phyloP scores from a whole-genome alignment of 1,140 invertebrate genomes.

The Harpegnathos saltator region DNA sequence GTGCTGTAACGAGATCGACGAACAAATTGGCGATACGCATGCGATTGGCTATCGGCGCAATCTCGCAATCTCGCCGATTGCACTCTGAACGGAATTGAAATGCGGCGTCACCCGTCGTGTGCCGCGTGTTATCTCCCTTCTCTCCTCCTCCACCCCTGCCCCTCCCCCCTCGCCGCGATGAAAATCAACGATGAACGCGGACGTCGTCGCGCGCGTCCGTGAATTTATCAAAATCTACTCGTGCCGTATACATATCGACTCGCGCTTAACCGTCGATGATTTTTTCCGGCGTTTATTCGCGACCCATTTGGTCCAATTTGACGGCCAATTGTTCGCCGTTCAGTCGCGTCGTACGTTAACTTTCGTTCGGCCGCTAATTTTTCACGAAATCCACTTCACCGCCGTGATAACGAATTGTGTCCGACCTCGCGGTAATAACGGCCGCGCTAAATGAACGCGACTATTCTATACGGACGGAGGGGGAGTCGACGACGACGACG shows the following conservation, averaged over 20 bases:
- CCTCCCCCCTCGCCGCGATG: neutral
- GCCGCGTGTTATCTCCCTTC: neutral
- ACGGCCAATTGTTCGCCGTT: neutral
- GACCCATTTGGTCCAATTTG: neutral
- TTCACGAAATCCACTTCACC: neutral
- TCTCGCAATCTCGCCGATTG: conserved; percentile 66
- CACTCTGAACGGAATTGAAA: conserved; percentile 54
- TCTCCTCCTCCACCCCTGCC: too few relatives aligned
- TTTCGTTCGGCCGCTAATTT: neutral
- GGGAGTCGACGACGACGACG: neutral
- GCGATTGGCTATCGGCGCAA: conserved; percentile 59
- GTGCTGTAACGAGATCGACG: conserved; percentile 49
- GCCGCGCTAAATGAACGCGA: neutral
- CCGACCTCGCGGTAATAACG: conserved; percentile 22
- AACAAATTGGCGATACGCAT: conserved; percentile 59
- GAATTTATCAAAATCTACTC: conserved; percentile 43
- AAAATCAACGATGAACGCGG: conserved; percentile 49
- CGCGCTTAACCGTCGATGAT: conserved; percentile 21
- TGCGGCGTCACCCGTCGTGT: conserved; percentile 39
- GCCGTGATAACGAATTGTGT: neutral
- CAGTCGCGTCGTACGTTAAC: too few relatives aligned
- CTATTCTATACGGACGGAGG: neutral
- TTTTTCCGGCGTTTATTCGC: conserved; percentile 4
- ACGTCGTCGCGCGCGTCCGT: conserved; percentile 1
- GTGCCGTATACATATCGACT: neutral